Percentiles rank a stretch among this genome's conserved stretches.
These are phyloP conservation scores for Zosterops hypoxanthus DNA, from an alignment of 2,113 vertebrate genomes.

Conservation along the genomic window DNA sequence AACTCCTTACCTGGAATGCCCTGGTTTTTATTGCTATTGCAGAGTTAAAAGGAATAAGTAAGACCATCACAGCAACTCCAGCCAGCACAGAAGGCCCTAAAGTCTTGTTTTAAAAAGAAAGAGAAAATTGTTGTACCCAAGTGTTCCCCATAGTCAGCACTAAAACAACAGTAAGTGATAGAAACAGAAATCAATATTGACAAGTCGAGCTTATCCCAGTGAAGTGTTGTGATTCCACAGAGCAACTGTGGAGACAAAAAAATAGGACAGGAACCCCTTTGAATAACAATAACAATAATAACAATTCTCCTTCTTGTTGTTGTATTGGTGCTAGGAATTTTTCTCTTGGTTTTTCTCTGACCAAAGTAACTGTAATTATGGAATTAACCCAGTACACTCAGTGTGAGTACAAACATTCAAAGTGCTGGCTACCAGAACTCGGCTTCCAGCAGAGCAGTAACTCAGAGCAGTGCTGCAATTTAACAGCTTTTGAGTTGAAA, in stretches of 20 bases:
- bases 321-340: background rate
- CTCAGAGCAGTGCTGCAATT: background rate
- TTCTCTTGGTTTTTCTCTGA: background rate
- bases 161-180: background rate
- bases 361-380: background rate
- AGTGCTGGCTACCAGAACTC: background rate
- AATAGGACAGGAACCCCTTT: background rate
- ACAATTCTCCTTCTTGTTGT: too few relatives aligned
- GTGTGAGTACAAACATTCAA: background rate
- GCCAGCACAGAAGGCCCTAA: conserved; percentile 90
- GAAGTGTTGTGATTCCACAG: background rate
- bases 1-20: conserved; percentile 83
- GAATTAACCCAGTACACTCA: background rate
- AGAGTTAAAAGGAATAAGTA: conserved; percentile 93
- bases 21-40: conserved; percentile 90
- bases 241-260: background rate
- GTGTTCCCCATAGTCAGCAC: background rate
- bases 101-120: conserved; percentile 70
- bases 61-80: conserved; percentile 90
- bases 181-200: background rate
- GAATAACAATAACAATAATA: background rate
- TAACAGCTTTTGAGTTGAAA: background rate
- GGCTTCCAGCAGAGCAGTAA: background rate
- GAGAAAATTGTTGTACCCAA: background rate
- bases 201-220: background rate